Evolutionary conservation across 2,888 invertebrate genomes (phyloP).

Genomic region (Lithodes maja): DNA sequence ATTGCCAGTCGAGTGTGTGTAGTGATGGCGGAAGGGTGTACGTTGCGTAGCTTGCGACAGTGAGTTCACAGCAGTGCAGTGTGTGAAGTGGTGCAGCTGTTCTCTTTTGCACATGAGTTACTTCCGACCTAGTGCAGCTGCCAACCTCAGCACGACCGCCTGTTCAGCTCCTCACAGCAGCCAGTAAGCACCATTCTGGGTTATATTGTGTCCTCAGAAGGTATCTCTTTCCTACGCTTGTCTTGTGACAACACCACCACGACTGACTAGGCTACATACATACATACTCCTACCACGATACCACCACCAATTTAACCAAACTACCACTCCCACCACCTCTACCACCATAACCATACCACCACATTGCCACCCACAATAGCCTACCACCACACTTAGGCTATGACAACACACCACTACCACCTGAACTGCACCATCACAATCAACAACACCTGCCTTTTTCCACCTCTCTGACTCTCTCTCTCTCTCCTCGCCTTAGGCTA

Average conservation of each 20-base stretch:
- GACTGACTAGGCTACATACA: too few species aligned
- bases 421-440: neutral
- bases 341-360: too few species aligned
- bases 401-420: neutral
- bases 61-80: neutral
- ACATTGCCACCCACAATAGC: too few species aligned
- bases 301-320: too few species aligned
- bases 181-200: neutral
- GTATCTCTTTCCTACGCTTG: neutral
- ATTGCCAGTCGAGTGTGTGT: neutral
- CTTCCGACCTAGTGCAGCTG: neutral
- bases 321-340: too few species aligned
- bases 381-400: neutral
- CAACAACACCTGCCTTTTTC: too few species aligned
- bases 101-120: slow-evolving; percentile 13
- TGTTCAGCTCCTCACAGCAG: neutral
- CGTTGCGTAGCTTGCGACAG: neutral
- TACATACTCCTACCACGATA: too few species aligned
- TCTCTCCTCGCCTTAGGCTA: too few species aligned
- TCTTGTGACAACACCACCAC: neutral
- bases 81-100: slow-evolving; percentile 1
- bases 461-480: too few species aligned
- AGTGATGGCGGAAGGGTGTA: neutral
- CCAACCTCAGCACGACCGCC: neutral
- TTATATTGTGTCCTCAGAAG: neutral